phyloP scores from a whole-genome alignment of 2,797 vertebrate species.

The Peromyscus melanophrys region DNA sequence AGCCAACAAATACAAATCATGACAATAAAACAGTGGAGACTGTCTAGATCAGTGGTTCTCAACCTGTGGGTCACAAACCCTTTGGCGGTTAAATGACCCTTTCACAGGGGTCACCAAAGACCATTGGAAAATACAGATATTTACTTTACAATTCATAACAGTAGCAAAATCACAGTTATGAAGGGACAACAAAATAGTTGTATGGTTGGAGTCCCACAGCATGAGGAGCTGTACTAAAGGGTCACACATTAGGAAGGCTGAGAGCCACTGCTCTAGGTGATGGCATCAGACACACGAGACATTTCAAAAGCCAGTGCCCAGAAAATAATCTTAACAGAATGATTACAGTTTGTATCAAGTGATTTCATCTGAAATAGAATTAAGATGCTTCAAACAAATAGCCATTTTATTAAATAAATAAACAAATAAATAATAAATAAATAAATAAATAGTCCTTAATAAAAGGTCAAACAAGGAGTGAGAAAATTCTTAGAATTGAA shows the following conservation, averaged over 20 bases:
- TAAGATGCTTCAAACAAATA: background rate
- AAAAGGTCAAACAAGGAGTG: background rate
- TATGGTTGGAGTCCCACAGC: background rate
- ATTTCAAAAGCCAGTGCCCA: background rate
- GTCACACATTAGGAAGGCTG: too few species aligned
- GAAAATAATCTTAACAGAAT: background rate
- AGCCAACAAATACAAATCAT: background rate
- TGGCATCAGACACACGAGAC: background rate
- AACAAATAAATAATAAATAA: background rate
- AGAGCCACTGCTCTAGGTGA: background rate
- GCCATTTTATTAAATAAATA: background rate
- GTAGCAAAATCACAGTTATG: background rate
- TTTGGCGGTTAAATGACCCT: background rate
- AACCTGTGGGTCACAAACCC: background rate
- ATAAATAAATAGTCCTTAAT: too few species aligned
- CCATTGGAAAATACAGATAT: background rate
- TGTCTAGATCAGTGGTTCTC: background rate
- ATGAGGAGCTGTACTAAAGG: background rate
- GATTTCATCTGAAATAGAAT: background rate
- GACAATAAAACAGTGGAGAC: background rate
- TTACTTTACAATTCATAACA: background rate
- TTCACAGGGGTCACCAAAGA: background rate
- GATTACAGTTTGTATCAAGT: background rate
- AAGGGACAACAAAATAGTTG: background rate
- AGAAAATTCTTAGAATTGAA: background rate